These are phyloP conservation scores for Drosophila subobscura DNA, from an alignment of 1,140 invertebrate species.

Conservation along the genomic window DNA sequence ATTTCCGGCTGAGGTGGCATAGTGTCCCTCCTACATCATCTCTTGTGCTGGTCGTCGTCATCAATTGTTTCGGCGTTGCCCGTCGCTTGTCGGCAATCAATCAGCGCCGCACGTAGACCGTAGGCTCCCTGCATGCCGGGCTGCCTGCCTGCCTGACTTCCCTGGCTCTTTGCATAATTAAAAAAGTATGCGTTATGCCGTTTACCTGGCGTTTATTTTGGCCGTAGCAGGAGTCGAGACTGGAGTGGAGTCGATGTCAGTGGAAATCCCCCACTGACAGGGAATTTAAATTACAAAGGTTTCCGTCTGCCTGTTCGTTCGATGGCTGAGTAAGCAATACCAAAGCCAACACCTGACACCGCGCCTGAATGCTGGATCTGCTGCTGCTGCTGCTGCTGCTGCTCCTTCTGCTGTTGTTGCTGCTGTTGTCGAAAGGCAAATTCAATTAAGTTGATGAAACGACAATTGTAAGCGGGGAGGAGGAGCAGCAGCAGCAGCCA, in stretches of 20 bases:
- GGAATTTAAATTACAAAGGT: slow-evolving; percentile 56
- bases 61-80: slow-evolving; percentile 52
- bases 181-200: slow-evolving; percentile 73
- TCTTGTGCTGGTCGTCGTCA: slow-evolving; percentile 15
- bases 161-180: slow-evolving; percentile 76
- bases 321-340: slow-evolving; percentile 36
- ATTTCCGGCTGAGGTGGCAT: slow-evolving; percentile 24
- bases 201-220: slow-evolving; percentile 58
- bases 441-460: slow-evolving; percentile 80
- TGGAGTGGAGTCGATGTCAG: neutral
- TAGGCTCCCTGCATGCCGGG: slow-evolving; percentile 23
- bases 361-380: neutral
- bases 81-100: slow-evolving; percentile 63
- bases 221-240: neutral
- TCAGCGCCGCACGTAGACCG: slow-evolving; percentile 37
- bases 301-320: slow-evolving; percentile 10
- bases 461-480: slow-evolving; percentile 58
- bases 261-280: slow-evolving; percentile 25
- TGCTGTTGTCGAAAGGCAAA: slow-evolving; percentile 42
- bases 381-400: slow-evolving; percentile 9
- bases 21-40: slow-evolving; percentile 10
- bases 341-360: slow-evolving; percentile 33
- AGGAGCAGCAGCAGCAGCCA: slow-evolving; percentile 1
- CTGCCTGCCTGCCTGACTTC: neutral
- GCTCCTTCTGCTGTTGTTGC: neutral